Base-by-base conservation (phyloP, 2,888 invertebrate species). In the Ptychoptera albimana region DNA sequence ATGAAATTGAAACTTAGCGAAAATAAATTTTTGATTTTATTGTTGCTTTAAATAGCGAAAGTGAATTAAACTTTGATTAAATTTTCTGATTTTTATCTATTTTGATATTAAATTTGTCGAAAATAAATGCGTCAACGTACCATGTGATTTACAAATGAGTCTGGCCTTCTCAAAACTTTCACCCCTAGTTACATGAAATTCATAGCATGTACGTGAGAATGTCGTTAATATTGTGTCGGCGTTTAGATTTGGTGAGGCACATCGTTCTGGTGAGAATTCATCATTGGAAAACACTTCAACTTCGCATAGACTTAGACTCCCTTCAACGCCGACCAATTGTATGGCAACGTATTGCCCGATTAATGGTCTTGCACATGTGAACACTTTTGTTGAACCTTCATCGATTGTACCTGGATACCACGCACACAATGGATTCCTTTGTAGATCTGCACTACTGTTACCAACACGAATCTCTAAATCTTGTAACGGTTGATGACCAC, bases 351-450 rank as follows among this genome's bases (percentile, higher is more conserved):
- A 84, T 54, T 91, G 86, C 0, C 92, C 92, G 14, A 82, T 70
- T 46, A 91, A 67, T 1, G 86, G 80, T 35, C 88, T 73, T 0
- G 91, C 89, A 59, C 91, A 92, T 1, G 79, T 78, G 60, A 89
- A 87, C 2, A 85, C 84, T 66, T 84, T 88, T n/a, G 87, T 88
- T 11, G 81, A 76, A n/a, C 89, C 91, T 67, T 89, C 88, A 58
- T 88, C 88, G 77, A 88, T 77, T 8, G 88, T 87, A 46, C 89
- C 89, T 2, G 91, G 91, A 63, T 87, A 88, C 91, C 91, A 92
- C 23, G 91, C 88, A 59, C 91, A 92, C 0, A 92, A 68, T 12
- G 89, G 88, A 67, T 91, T 92, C 47, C 86, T 73, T 60, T 89
- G 88, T 42, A 89, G 66, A 55, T 87, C 85, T 1, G 75, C 75